Percentiles rank a stretch among this genome's conserved stretches.
These are phyloP conservation scores for Hydrozoanthus tunicans DNA, from an alignment of 64 coral and sea anemone genomes.

Conservation along the genomic window DNA sequence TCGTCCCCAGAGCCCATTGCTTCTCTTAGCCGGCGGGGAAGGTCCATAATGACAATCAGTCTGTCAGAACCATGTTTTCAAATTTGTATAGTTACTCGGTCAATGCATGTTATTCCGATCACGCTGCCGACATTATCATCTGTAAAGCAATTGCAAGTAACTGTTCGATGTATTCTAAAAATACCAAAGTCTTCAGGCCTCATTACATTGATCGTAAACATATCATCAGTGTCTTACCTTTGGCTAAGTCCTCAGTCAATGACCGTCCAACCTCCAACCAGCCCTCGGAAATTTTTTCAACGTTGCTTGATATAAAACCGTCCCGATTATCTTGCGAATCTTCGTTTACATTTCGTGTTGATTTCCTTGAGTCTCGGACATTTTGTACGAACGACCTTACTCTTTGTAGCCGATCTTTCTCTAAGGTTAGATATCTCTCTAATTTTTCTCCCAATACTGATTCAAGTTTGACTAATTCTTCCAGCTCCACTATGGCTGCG, in stretches of 20 bases:
- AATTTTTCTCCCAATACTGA: slow-evolving; percentile 57
- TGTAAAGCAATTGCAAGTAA: too few relatives aligned
- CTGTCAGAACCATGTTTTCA: too few relatives aligned
- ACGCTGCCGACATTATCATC: too few relatives aligned
- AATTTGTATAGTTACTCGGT: too few relatives aligned
- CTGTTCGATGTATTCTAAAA: too few relatives aligned
- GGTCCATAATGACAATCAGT: too few relatives aligned
- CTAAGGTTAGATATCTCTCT: slow-evolving; percentile 52
- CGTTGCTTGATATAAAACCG: slow-evolving; percentile 6
- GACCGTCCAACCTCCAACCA: slow-evolving; percentile 59
- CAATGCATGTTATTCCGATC: too few relatives aligned
- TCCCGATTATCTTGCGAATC: slow-evolving; percentile 40
- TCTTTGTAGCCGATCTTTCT: slow-evolving; percentile 37
- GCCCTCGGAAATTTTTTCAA: slow-evolving; percentile 47
- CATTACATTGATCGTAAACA: not conserved
- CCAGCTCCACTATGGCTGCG: slow-evolving; percentile 64
- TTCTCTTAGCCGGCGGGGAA: too few relatives aligned
- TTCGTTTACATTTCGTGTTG: slow-evolving; percentile 9
- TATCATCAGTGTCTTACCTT: slow-evolving; percentile 49
- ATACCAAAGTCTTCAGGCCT: not conserved
- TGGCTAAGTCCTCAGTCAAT: slow-evolving; percentile 53
- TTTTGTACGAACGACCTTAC: slow-evolving; percentile 58
- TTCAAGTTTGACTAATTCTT: slow-evolving; percentile 76
- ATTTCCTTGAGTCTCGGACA: slow-evolving; percentile 51
- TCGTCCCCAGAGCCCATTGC: too few relatives aligned